phyloP scores from a whole-genome alignment of 2,888 invertebrate genomes.

The Lomographa bimaculata region DNA sequence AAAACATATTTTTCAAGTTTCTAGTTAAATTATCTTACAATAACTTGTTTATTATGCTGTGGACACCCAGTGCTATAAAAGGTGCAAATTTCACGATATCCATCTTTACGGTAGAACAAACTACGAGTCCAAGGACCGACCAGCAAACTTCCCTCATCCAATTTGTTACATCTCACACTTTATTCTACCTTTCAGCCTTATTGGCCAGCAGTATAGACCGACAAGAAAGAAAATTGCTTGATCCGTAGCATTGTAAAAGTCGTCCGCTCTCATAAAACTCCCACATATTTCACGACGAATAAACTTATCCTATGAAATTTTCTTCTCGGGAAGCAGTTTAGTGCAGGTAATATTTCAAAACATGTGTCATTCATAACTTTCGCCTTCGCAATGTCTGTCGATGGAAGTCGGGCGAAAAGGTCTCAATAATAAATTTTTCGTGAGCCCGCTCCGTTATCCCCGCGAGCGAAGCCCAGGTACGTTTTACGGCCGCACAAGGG shows the following conservation, averaged over 20 bases:
- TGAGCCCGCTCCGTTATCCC: slow-evolving; percentile 79
- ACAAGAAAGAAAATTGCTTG: slow-evolving; percentile 73
- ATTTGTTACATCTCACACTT: slow-evolving; percentile 75
- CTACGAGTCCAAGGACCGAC: slow-evolving; percentile 52
- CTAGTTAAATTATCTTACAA: too few species aligned
- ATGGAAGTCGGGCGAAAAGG: slow-evolving; percentile 80
- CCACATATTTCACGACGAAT: slow-evolving; percentile 83
- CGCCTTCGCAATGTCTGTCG: slow-evolving; percentile 83
- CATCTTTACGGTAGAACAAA: slow-evolving; percentile 22
- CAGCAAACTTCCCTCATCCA: slow-evolving; percentile 72
- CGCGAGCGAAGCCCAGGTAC: slow-evolving; percentile 78
- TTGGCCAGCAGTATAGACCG: slow-evolving; percentile 63
- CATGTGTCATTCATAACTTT: slow-evolving; percentile 84
- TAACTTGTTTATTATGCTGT: too few species aligned
- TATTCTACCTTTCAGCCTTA: slow-evolving; percentile 70
- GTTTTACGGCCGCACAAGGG: slow-evolving; percentile 81
- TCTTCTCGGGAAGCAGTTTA: slow-evolving; percentile 73
- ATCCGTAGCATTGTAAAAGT: slow-evolving; percentile 78
- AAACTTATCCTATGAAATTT: slow-evolving; percentile 81
- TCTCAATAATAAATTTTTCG: slow-evolving; percentile 83
- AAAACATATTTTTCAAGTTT: too few species aligned
- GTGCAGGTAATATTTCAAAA: slow-evolving; percentile 83
- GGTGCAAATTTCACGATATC: too few species aligned
- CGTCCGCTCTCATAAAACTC: slow-evolving; percentile 74
- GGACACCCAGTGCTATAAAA: too few species aligned